These are phyloP conservation scores for Acrossocheilus wenchowensis DNA, from an alignment of 2,797 vertebrate genomes.

Conservation along the genomic window DNA sequence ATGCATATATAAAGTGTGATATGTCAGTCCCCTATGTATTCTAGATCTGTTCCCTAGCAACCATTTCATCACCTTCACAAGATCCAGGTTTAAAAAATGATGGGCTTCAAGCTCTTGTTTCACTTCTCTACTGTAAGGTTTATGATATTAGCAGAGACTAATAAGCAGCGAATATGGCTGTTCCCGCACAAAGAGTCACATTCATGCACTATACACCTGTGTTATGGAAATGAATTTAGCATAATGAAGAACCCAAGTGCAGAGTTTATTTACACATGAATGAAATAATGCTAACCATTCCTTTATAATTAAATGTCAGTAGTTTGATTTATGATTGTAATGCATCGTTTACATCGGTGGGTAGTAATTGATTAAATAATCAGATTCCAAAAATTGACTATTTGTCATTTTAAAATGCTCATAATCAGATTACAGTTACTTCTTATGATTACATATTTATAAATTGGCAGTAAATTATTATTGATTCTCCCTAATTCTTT, in stretches of 20 bases:
- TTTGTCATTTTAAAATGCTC: not conserved
- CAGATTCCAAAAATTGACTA: too few species aligned
- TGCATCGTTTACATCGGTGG: not conserved
- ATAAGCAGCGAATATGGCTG: not conserved
- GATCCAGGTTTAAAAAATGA: not conserved
- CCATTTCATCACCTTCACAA: constrained; percentile 51
- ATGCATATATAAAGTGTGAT: not conserved
- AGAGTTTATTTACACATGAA: not conserved
- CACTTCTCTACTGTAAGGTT: constrained; percentile 40
- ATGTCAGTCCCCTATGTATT: not conserved
- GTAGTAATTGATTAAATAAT: not conserved
- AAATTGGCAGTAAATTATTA: too few species aligned
- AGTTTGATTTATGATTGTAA: not conserved
- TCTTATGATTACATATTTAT: too few species aligned
- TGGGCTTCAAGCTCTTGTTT: constrained; percentile 35
- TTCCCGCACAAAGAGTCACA: not conserved
- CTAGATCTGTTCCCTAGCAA: constrained; percentile 74
- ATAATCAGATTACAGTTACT: not conserved
- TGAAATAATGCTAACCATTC: not conserved
- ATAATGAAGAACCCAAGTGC: not conserved
- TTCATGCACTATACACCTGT: not conserved
- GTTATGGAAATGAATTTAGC: not conserved
- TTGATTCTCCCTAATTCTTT: too few species aligned
- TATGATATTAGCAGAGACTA: not conserved
- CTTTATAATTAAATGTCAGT: not conserved